A percentile compares a stretch with the other conserved stretches of the same genome.
Conservation (phyloP, 2,113 vertebrate species). For the Tachysurus vachellii region DNA sequence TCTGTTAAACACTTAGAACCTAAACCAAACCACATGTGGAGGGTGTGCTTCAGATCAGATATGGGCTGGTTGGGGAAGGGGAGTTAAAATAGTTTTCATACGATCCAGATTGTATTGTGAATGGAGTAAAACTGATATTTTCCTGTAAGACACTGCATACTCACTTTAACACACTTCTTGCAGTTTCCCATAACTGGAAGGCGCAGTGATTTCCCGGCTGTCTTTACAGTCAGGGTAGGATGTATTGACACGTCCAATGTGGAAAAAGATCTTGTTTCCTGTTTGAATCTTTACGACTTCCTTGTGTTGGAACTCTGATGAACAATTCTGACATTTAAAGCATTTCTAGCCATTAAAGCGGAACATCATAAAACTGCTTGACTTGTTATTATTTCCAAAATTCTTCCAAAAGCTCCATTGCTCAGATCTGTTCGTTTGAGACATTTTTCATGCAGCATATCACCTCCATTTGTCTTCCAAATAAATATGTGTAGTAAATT, state of each 20-base stretch:
- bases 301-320: not conserved
- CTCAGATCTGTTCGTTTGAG: not conserved
- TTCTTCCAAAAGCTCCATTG: not conserved
- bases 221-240: slow-evolving; percentile 52
- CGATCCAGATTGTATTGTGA: slow-evolving; percentile 33
- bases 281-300: slow-evolving; percentile 19
- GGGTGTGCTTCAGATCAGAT: slow-evolving; percentile 4
- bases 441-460: not conserved
- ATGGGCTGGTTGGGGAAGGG: not conserved
- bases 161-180: slow-evolving; percentile 1
- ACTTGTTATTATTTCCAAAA: not conserved
- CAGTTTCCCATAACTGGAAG: slow-evolving; percentile 50
- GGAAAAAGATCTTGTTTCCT: slow-evolving; percentile 25
- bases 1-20: not conserved
- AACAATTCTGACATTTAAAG: slow-evolving; percentile 19
- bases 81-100: not conserved
- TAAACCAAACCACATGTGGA: not conserved
- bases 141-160: slow-evolving; percentile 32
- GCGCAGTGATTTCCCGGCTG: slow-evolving; percentile 44
- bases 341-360: slow-evolving; percentile 1
- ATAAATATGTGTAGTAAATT: not conserved
- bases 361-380: not conserved
- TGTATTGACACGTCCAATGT: slow-evolving; percentile 16
- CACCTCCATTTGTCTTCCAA: not conserved
- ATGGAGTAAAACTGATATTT: not conserved